These are phyloP conservation scores for Ictidomys tridecemlineatus DNA, from an alignment of 2,113 vertebrate genomes.

Conservation along the genomic window DNA sequence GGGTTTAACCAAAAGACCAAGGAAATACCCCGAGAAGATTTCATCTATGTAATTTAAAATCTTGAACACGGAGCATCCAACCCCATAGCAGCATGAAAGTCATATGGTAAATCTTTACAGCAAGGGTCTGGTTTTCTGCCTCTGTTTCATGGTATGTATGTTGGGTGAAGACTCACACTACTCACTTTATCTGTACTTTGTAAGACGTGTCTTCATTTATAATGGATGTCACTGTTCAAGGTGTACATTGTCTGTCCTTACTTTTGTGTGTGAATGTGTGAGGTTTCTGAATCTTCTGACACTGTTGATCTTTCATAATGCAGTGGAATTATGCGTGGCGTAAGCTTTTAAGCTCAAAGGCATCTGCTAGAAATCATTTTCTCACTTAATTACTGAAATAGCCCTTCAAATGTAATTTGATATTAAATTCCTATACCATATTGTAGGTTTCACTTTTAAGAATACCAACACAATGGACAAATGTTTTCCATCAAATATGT, in stretches of 20 bases:
- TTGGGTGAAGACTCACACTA: neutral
- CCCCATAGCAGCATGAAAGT: neutral
- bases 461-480: conserved; percentile 52
- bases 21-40: conserved; percentile 17
- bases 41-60: conserved; percentile 51
- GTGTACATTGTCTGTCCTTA: neutral
- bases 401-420: conserved; percentile 70
- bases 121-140: neutral
- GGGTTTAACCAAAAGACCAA: neutral
- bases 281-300: conserved; percentile 51
- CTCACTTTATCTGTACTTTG: neutral
- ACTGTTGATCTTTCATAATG: conserved; percentile 48
- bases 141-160: neutral
- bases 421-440: conserved; percentile 79
- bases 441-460: conserved; percentile 78
- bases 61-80: neutral
- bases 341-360: conserved; percentile 66
- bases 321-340: conserved; percentile 72
- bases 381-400: conserved; percentile 76
- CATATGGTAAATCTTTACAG: neutral
- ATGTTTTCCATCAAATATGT: conserved; percentile 69
- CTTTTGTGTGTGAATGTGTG: neutral
- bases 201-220: neutral
- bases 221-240: neutral
- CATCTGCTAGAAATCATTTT: conserved; percentile 79